phyloP scores from a whole-genome alignment of 1,140 invertebrate species.

The Pseudomyrmex flavicornis region DNA sequence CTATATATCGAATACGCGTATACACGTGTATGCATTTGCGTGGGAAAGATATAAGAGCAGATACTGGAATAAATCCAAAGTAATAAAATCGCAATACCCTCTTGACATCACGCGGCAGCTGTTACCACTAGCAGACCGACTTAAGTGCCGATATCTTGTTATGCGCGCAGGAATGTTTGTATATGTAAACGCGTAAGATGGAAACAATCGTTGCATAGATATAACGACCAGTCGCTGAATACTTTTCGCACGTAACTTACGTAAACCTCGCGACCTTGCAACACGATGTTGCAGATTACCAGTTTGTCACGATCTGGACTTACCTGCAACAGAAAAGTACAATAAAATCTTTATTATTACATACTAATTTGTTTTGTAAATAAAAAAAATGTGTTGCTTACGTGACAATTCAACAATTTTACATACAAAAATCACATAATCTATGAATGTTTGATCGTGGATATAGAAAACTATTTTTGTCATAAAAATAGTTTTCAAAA shows the following conservation, averaged over 20 bases:
- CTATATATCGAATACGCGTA: not conserved
- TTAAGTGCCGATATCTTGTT: slow-evolving; percentile 43
- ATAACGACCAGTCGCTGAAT: not conserved
- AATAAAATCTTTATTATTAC: not conserved
- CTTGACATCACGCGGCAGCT: not conserved
- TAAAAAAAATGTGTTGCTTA: not conserved
- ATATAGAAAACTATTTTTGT: not conserved
- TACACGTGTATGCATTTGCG: not conserved
- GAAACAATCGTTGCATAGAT: slow-evolving; percentile 9
- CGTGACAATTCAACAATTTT: not conserved
- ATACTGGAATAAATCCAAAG: slow-evolving; percentile 26
- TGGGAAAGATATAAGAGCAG: not conserved
- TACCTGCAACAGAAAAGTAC: slow-evolving; percentile 47
- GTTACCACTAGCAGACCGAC: slow-evolving; percentile 2
- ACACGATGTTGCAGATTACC: slow-evolving; percentile 10
- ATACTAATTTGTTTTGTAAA: not conserved
- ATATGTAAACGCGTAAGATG: slow-evolving; percentile 12
- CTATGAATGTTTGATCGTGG: not conserved
- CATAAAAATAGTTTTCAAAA: not conserved
- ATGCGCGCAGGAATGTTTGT: not conserved
- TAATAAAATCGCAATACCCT: slow-evolving; percentile 17
- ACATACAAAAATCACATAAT: not conserved
- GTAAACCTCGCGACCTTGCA: slow-evolving; percentile 44
- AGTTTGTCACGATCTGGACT: slow-evolving; percentile 6
- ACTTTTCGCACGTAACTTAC: slow-evolving; percentile 39